phyloP scores from a whole-genome alignment of 2,797 vertebrate genomes.

The Alosa sapidissima region DNA sequence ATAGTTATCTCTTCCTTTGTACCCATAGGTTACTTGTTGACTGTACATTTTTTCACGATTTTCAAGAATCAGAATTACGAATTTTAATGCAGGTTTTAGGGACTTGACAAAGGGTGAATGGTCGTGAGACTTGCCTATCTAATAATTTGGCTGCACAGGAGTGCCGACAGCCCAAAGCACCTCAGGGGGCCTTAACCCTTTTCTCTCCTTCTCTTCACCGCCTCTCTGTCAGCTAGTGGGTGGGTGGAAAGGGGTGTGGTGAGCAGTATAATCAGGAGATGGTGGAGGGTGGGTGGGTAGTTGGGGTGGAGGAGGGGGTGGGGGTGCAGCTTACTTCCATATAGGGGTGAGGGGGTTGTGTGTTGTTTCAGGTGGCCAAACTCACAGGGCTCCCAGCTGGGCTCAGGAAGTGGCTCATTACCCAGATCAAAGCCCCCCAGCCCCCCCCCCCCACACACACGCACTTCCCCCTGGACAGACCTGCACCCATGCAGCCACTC shows the following conservation, averaged over 20 bases:
- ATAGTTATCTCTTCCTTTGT: too few relatives aligned
- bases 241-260: background rate
- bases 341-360: constrained; percentile 38
- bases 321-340: constrained; percentile 30
- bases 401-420: constrained; percentile 72
- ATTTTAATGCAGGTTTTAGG: too few relatives aligned
- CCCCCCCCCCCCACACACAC: constrained; percentile 38
- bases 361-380: constrained; percentile 63
- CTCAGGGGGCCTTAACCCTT: background rate
- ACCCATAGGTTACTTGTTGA: too few relatives aligned
- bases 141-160: background rate
- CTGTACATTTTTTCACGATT: too few relatives aligned
- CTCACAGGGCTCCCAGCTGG: constrained; percentile 58
- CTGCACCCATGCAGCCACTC: constrained; percentile 12
- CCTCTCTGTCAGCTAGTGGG: constrained; percentile 4
- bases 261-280: background rate
- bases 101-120: too few relatives aligned
- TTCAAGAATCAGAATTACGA: too few relatives aligned
- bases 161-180: background rate
- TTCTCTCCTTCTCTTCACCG: background rate
- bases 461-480: background rate
- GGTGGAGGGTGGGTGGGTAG: constrained; percentile 29
- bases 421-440: constrained; percentile 75
- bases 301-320: constrained; percentile 39
- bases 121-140: too few relatives aligned